Base-by-base conservation (phyloP, 2,888 invertebrate genomes). In the Drosophila lutescens region DNA sequence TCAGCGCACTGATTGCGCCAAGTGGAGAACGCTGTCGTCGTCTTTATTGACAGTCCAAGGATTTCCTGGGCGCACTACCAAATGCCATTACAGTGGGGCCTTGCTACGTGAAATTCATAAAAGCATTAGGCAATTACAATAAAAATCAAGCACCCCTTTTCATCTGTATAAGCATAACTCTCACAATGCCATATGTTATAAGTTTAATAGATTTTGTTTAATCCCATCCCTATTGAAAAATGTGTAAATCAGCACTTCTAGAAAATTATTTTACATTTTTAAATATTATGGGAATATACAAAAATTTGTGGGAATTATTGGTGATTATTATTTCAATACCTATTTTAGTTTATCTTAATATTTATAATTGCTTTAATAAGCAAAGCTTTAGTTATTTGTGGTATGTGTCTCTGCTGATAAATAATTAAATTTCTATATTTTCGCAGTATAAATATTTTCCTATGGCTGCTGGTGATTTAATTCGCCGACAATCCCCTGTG, bases 1-100 rank as follows among this genome's bases (percentile, higher is more conserved):
- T 78, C 58, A 68, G 63, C 65, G 65, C 63, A 56, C 67, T 79
- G 78, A 79, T 77, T 78, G 71, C 47, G 53, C 40, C 65, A 70
- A 70, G 60, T 60, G 36, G 63, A 71, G 67, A 69, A 65, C 34
- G 57, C 55, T 68, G 68, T 60, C 56, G 62, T 46, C 43, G 62
- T 51, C 55, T 56, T 69, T 70, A 76, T 74, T 69, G 59, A 74
- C 67, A 76, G 71, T 73, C 86, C 63, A 82, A 78, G 86, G 56
- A 75, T 63, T 56, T 77, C 50, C 32, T 40, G 53, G 34, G 7
- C 34, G n/a, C 9, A 20, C 44, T 23, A 38, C 20, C 38, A 60
- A 51, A 51, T 74, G 51, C 41, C 54, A 30, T 60, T 55, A 57
- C 62, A 62, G 62, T 47, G 10, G 23, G 13, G 23, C 32, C 17